Evolutionary conservation across 1,140 invertebrate species (phyloP).

Genomic region (Paraescarpia echinospica): DNA sequence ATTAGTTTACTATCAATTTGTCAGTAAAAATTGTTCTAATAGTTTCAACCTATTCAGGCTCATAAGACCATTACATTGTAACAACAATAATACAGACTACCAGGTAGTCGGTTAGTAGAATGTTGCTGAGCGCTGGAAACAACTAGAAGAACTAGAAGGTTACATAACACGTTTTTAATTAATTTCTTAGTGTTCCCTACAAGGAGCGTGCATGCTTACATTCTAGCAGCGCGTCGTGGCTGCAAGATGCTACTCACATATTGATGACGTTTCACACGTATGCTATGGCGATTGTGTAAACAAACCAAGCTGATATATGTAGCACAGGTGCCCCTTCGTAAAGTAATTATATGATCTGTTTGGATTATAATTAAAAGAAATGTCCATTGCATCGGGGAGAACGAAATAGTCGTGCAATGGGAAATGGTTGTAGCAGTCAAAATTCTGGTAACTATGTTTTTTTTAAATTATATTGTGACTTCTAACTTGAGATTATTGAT

Average conservation of each 20-base stretch:
- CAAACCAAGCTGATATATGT: not conserved
- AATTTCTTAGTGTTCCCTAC: too few species aligned
- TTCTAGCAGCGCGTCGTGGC: not conserved
- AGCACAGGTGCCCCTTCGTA: not conserved
- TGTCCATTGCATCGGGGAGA: not conserved
- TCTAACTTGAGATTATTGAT: not conserved
- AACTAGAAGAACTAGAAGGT: too few species aligned
- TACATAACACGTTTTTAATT: too few species aligned
- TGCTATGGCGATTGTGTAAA: conserved; percentile 5
- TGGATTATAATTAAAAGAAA: not conserved
- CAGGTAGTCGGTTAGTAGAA: too few species aligned
- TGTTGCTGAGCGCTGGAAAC: too few species aligned
- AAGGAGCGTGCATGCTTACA: not conserved
- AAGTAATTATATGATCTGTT: not conserved
- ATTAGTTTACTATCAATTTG: too few species aligned
- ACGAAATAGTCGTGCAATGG: not conserved
- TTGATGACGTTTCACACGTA: not conserved
- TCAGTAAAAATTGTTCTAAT: too few species aligned
- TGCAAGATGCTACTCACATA: not conserved
- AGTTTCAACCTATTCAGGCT: too few species aligned
- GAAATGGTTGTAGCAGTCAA: not conserved
- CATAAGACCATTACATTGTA: too few species aligned
- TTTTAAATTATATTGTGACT: not conserved
- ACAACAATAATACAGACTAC: too few species aligned
- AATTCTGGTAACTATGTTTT: not conserved